Base-by-base conservation (phyloP, 1,140 invertebrate genomes). In the Caenorhabditis briggsae region DNA sequence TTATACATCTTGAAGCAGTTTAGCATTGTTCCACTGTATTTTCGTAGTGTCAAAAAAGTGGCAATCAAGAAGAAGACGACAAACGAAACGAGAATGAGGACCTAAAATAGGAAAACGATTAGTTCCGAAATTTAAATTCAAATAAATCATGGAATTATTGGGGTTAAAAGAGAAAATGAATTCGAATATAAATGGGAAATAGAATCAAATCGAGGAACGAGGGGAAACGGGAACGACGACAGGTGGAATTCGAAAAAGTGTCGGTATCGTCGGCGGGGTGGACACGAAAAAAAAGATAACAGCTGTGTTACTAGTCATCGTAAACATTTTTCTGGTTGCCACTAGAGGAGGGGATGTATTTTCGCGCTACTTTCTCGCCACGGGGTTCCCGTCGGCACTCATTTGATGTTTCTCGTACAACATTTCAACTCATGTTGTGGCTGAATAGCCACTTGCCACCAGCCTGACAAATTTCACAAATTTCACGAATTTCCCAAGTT, bases 281-380 rank as follows among this genome's bases (percentile, higher is more conserved):
- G 25, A 14, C 20, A 18, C 5, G 70, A 23, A 78, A n/a, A 78
- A 78, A 46, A 78, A 78, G 70, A 78, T 78, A 78, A 78, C 70
- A 78, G 70, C 70, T 78, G 70, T 78, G 70, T 78, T 78, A 78
- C 70, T 78, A 78, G 70, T 78, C 70, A 78, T 50, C 70, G 46
- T 78, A 78, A 78, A 78, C 70, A 78, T 78, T 78, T 8, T 33
- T 33, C 33, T 33, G 46, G 65, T 41, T 46, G n/a, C 70, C 70
- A 78, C 70, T 78, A 46, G 43, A 23, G 33, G 33, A 33, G 33
- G 33, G 64, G 41, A 46, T 8, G 64, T 70, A 18, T 70, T 78
- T 78, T 78, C n/a, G 33, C 46, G 18, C 33, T 20, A 6, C 3
- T 50, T 70, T 78, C 53, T 78, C 70, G 5, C 46, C 70, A 78